Percentiles rank a stretch among this genome's conserved stretches.
These are phyloP conservation scores for Habrosyne pyritoides DNA, from an alignment of 2,888 invertebrate genomes.

Conservation along the genomic window DNA sequence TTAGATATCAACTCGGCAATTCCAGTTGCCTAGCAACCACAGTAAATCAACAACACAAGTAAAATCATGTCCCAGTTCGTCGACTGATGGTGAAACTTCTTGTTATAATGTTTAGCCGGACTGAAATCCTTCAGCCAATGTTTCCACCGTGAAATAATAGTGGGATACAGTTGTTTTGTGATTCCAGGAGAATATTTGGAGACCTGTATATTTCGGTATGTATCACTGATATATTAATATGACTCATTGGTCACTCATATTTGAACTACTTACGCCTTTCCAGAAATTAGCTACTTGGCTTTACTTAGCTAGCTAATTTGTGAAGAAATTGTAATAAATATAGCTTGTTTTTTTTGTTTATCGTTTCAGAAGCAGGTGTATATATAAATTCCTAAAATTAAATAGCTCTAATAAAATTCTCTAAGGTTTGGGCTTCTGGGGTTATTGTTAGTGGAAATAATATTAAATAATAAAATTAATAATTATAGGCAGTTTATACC, in stretches of 20 bases:
- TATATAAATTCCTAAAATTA: too few relatives aligned
- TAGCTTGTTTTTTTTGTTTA: too few relatives aligned
- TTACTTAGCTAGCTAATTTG: too few relatives aligned
- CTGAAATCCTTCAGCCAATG: slow-evolving; percentile 45
- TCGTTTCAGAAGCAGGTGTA: too few relatives aligned
- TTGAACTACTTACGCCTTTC: background rate
- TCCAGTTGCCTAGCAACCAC: slow-evolving; percentile 60
- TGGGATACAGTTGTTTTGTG: background rate
- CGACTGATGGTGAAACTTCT: slow-evolving; percentile 36
- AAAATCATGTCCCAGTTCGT: slow-evolving; percentile 24
- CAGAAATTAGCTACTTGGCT: too few relatives aligned
- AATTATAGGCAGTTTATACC: too few relatives aligned
- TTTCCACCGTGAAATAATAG: slow-evolving; percentile 71
- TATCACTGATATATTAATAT: background rate
- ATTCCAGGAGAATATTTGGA: background rate
- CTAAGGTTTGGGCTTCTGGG: too few relatives aligned
- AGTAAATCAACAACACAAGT: slow-evolving; percentile 47
- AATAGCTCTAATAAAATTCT: too few relatives aligned
- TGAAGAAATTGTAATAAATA: too few relatives aligned
- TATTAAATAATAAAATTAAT: too few relatives aligned
- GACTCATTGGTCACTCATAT: background rate
- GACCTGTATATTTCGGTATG: background rate
- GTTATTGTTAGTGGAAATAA: too few relatives aligned
- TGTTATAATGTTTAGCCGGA: slow-evolving; percentile 47
- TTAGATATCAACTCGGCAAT: background rate